Base-by-base conservation (phyloP, 2,113 vertebrate genomes). In the Lepidothrix coronata region DNA sequence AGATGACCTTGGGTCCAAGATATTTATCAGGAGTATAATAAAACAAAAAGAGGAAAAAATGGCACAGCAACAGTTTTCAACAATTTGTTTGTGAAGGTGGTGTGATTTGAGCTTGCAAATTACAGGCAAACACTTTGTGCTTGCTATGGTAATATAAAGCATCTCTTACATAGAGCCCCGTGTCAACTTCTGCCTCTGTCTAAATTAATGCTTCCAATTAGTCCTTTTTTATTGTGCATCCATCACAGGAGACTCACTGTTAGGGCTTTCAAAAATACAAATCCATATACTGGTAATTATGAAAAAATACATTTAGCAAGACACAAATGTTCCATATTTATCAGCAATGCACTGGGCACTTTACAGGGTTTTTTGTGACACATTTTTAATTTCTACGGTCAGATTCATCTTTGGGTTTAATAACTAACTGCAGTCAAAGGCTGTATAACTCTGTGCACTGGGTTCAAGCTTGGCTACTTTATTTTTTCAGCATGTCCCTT, bases 201-300 rank as follows among this genome's bases (percentile, higher is more conserved):
- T 81, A 93, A 93, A 95, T 96, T 92, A 96, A 94, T 96, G 76
- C 74, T 93, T 81, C 88, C 90, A 95, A 88, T 95, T 95, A 95
- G 81, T 75, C 73, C 79, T 89, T 65, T 81, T 93, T 91, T 89
- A 96, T 65, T 86, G 65, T 2, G 3, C 72, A 96, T 96, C 83
- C 73, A 88, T 95, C 95, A 96, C 57, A 74, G 68, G 35, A 86
- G 71, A 65, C 63, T 57, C 88, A 83, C 37, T 59, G 65, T 57
- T 86, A 75, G 28, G 48, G 68, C 65, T 94, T 44, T 91, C 68
- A 91, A 87, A 79, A 91, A 82, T 78, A 81, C 82, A 94, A 93
- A 95, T 92, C 91, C 79, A 88, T 92, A 92, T 12, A 83, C 35
- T 67, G n/a, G 76, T 92, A 92, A 93, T 89, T 90, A 96, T 66